These are phyloP conservation scores for Dolichomitus sp. DNA, from an alignment of 2,888 invertebrate genomes.

Conservation along the genomic window DNA sequence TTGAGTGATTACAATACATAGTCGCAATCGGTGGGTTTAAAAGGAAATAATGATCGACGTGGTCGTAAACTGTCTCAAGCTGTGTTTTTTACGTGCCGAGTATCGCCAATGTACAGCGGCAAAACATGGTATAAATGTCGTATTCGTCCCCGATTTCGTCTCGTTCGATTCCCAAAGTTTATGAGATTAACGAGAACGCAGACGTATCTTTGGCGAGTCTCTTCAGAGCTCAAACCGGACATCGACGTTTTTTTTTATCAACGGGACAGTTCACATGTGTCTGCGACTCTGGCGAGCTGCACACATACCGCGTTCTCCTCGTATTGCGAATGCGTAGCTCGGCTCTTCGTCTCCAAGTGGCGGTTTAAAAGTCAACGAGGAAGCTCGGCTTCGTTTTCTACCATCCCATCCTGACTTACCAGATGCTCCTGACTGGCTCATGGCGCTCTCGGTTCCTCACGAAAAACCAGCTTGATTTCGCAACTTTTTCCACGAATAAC, in stretches of 20 bases:
- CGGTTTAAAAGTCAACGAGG: conserved; percentile 77
- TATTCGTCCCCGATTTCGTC: conserved; percentile 62
- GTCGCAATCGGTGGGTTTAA: background rate
- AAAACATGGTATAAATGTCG: conserved; percentile 68
- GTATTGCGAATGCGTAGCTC: conserved; percentile 1
- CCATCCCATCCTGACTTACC: conserved; percentile 12
- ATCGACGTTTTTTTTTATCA: conserved; percentile 73
- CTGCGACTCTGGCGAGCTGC: conserved; percentile 15
- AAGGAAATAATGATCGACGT: conserved; percentile 35
- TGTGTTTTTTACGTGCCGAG: conserved; percentile 30
- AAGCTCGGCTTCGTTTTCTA: conserved; percentile 63
- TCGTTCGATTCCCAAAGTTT: conserved; percentile 63
- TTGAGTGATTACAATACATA: background rate
- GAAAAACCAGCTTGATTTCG: conserved; percentile 71
- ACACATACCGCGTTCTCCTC: background rate
- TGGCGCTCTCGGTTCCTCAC: conserved; percentile 47
- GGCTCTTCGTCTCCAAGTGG: background rate
- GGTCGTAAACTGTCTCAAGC: conserved; percentile 57
- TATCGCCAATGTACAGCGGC: conserved; percentile 43
- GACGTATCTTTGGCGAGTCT: conserved; percentile 40
- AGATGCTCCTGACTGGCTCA: conserved; percentile 43
- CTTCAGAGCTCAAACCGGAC: conserved; percentile 19
- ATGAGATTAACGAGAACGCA: conserved; percentile 68
- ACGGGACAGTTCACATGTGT: conserved; percentile 14
- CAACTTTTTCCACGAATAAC: conserved; percentile 74